Evolutionary conservation across 2,797 vertebrate species (phyloP).

Genomic region (Graptemys geographica): DNA sequence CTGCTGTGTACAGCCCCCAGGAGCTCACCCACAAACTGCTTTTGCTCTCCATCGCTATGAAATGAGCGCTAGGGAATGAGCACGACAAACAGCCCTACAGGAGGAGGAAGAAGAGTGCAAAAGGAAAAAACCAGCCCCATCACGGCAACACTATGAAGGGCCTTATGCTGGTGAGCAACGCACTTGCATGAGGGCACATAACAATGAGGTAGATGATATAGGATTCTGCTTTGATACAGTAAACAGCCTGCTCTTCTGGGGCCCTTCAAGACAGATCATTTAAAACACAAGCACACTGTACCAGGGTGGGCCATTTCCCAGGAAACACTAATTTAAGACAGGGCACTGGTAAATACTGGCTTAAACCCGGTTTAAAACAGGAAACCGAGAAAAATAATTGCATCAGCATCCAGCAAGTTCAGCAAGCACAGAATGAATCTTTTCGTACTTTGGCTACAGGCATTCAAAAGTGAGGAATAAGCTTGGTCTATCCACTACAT

Average conservation of each 20-base stretch:
- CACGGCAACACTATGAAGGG: conserved; percentile 25
- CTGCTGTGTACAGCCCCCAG: conserved; percentile 40
- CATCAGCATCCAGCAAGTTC: background rate
- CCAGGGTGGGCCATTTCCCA: background rate
- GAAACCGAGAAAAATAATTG: background rate
- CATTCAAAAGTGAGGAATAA: background rate
- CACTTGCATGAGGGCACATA: conserved; percentile 54
- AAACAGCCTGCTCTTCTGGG: conserved; percentile 70
- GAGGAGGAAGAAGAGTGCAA: background rate
- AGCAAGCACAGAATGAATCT: background rate
- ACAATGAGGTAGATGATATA: conserved; percentile 64
- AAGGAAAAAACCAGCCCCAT: conserved; percentile 55
- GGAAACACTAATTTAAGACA: background rate
- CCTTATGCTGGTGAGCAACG: conserved; percentile 64
- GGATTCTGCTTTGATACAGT: conserved; percentile 57
- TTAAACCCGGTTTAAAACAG: background rate
- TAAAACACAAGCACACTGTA: conserved; percentile 56
- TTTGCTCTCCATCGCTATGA: conserved; percentile 48
- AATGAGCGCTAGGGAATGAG: conserved; percentile 38
- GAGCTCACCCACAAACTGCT: conserved; percentile 50
- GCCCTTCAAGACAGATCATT: conserved; percentile 73
- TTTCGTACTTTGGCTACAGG: background rate
- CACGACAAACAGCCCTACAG: conserved; percentile 48
- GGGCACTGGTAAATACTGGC: background rate
- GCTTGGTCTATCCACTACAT: background rate